phyloP scores from a whole-genome alignment of 2,797 vertebrate genomes.

The Sebastes nivosus region DNA sequence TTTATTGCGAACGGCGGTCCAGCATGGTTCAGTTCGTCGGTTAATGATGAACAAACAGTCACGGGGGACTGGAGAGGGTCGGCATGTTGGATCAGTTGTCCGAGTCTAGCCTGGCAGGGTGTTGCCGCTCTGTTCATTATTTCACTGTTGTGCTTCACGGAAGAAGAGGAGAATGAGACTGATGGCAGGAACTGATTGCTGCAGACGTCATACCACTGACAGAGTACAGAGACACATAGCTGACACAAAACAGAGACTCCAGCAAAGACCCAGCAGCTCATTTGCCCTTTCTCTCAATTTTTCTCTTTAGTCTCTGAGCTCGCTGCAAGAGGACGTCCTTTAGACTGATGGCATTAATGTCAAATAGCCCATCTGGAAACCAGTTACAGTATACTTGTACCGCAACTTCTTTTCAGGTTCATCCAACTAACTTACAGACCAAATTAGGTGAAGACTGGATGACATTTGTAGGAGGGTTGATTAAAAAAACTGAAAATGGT shows the following conservation, averaged over 20 bases:
- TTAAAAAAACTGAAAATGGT: background rate
- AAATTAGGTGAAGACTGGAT: background rate
- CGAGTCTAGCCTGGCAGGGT: constrained; percentile 4
- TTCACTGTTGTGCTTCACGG: constrained; percentile 35
- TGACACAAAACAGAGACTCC: constrained; percentile 53
- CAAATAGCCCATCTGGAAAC: constrained; percentile 15
- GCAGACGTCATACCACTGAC: constrained; percentile 31
- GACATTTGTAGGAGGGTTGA: background rate
- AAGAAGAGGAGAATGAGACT: constrained; percentile 18
- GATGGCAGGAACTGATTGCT: constrained; percentile 14
- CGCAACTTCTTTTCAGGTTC: background rate
- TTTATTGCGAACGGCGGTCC: background rate
- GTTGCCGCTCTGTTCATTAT: constrained; percentile 26
- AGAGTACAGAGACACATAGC: constrained; percentile 10
- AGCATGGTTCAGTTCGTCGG: constrained; percentile 12
- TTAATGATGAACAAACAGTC: constrained; percentile 53
- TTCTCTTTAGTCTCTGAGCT: constrained; percentile 7
- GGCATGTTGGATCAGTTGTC: constrained; percentile 8
- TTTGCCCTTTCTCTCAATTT: background rate
- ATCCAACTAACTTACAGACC: background rate
- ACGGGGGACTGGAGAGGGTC: background rate
- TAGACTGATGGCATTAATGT: constrained; percentile 7
- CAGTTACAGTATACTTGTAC: background rate
- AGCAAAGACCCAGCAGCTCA: constrained; percentile 24
- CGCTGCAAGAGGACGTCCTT: constrained; percentile 5